Conservation (phyloP, 2,888 invertebrate genomes). For the Lycaena phlaeas region DNA sequence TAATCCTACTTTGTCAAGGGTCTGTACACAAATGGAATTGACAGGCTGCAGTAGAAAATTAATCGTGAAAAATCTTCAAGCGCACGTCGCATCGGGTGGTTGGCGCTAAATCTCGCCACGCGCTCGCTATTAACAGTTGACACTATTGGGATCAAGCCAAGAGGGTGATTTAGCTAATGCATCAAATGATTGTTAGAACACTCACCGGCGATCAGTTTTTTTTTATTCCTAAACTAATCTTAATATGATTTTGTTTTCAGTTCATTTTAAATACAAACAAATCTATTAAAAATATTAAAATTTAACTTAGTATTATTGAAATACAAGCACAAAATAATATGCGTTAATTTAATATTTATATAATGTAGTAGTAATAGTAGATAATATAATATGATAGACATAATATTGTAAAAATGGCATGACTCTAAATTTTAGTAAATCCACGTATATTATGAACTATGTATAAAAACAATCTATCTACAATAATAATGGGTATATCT, state of each 20-base stretch:
- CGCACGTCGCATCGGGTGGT: conserved; percentile 28
- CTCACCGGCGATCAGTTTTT: neutral
- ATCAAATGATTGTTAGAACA: conserved; percentile 14
- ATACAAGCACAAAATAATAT: no score
- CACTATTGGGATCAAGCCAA: conserved; percentile 58
- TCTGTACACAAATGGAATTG: conserved; percentile 64
- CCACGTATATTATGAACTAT: no score
- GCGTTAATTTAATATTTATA: no score
- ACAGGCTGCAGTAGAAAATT: conserved; percentile 62
- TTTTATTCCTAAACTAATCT: neutral
- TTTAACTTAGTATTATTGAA: no score
- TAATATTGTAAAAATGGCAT: no score
- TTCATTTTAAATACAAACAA: no score
- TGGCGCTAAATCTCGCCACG: conserved; percentile 57
- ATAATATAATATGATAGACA: no score
- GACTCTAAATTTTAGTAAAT: no score
- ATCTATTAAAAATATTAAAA: no score
- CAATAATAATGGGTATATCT: no score
- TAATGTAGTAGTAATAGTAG: no score
- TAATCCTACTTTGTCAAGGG: conserved; percentile 68
- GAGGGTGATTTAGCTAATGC: conserved; percentile 28
- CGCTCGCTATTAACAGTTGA: conserved; percentile 65
- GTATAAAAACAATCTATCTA: no score
- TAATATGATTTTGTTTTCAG: neutral
- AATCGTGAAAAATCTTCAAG: conserved; percentile 65